Evolutionary conservation across 2,888 invertebrate species (phyloP).

Genomic region (Lycocerus yunnanus): DNA sequence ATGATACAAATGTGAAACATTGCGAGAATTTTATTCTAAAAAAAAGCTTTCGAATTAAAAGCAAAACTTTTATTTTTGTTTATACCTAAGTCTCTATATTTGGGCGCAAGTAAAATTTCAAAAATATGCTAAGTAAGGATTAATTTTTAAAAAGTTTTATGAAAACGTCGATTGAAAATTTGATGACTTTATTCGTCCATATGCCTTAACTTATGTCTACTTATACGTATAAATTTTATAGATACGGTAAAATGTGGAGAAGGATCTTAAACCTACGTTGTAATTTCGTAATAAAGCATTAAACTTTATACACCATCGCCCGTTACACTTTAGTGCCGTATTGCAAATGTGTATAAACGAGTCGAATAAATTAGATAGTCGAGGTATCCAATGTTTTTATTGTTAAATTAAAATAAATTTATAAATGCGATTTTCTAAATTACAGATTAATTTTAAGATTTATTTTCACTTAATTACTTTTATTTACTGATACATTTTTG

Average conservation of each 20-base stretch:
- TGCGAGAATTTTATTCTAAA: constrained; percentile 22
- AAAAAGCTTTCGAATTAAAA: constrained; percentile 25
- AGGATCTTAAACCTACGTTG: constrained; percentile 26
- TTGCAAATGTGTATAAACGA: constrained; percentile 16
- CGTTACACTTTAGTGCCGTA: constrained; percentile 19
- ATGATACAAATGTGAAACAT: constrained; percentile 39
- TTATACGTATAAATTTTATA: constrained; percentile 25
- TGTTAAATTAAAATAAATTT: background rate
- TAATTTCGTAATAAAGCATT: constrained; percentile 28
- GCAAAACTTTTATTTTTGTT: constrained; percentile 14
- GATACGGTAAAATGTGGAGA: constrained; percentile 27
- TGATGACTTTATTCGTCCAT: background rate
- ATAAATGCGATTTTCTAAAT: background rate
- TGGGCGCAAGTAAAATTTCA: background rate
- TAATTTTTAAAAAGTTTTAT: background rate
- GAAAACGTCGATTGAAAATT: background rate
- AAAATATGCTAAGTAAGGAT: background rate
- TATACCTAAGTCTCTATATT: background rate
- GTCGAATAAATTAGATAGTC: constrained; percentile 11
- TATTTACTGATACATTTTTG: background rate
- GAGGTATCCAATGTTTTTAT: background rate
- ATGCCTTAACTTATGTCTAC: background rate
- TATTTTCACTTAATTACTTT: background rate
- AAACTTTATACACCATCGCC: constrained; percentile 28
- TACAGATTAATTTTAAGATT: background rate